Conservation (phyloP, 2,888 invertebrate genomes). For the Drosophila rubida region DNA sequence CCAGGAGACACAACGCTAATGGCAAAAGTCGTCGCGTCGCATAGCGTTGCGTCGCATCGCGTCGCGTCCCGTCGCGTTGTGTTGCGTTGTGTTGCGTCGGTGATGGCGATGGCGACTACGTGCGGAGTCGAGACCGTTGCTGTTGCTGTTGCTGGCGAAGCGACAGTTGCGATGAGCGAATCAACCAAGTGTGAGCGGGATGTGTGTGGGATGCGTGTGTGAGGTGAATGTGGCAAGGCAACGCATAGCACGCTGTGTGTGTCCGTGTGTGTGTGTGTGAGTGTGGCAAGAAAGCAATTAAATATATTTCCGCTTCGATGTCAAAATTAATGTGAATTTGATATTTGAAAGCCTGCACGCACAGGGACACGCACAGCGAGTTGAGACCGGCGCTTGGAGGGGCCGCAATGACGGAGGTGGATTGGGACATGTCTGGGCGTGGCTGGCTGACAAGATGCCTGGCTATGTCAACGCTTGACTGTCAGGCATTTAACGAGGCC, state of each 20-base stretch:
- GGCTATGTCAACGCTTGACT: slow-evolving; percentile 59
- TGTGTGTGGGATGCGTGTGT: slow-evolving; percentile 4
- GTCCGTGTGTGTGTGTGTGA: slow-evolving; percentile 7
- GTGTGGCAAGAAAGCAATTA: slow-evolving; percentile 73
- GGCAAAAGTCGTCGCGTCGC: slow-evolving; percentile 50
- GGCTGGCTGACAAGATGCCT: slow-evolving; percentile 53
- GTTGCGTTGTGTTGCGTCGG: neutral
- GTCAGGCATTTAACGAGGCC: slow-evolving; percentile 53
- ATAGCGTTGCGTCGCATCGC: neutral
- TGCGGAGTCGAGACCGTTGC: slow-evolving; percentile 27
- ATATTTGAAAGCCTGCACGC: slow-evolving; percentile 71
- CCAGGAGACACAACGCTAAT: slow-evolving; percentile 55
- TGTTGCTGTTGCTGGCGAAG: slow-evolving; percentile 5
- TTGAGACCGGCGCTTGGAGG: neutral
- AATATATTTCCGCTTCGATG: slow-evolving; percentile 79
- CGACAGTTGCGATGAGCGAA: slow-evolving; percentile 21
- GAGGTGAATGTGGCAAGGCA: neutral
- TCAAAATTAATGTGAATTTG: slow-evolving; percentile 79
- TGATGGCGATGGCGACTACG: slow-evolving; percentile 19
- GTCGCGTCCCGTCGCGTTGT: too few relatives aligned
- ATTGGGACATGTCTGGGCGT: slow-evolving; percentile 37
- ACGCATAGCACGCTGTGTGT: slow-evolving; percentile 8
- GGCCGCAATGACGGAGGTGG: neutral
- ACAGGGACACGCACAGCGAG: slow-evolving; percentile 34
- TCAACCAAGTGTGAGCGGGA: slow-evolving; percentile 22